phyloP scores from a whole-genome alignment of 2,797 vertebrate species.

The Antrozous pallidus region DNA sequence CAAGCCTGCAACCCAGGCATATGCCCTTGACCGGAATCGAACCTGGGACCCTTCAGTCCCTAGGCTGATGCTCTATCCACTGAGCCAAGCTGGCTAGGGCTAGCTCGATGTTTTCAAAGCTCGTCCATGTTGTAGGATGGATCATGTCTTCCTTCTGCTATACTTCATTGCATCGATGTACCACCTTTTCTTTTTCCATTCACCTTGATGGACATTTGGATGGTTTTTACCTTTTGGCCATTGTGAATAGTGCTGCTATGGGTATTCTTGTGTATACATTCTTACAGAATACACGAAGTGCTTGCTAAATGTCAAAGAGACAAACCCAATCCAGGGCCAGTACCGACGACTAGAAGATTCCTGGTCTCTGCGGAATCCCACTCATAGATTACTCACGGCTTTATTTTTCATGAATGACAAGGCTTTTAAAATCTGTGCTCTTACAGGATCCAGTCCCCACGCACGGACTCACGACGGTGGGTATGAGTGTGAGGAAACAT shows the following conservation, averaged over 20 bases:
- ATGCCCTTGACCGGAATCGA: too few species aligned
- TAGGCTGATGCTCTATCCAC: too few species aligned
- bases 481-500: not conserved
- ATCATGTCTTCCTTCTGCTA: not conserved
- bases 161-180: rapidly evolving
- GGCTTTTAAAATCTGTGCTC: not conserved
- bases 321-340: not conserved
- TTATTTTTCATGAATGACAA: not conserved
- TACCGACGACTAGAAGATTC: not conserved
- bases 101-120: not conserved
- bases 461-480: not conserved
- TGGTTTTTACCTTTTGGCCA: not conserved
- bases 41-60: too few species aligned
- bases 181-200: not conserved
- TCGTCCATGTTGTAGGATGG: not conserved
- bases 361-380: not conserved
- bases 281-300: not conserved
- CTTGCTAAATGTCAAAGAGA: not conserved
- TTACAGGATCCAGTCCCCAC: not conserved
- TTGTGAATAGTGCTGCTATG: not conserved
- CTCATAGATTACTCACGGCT: not conserved
- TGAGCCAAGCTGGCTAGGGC: too few species aligned
- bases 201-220: not conserved
- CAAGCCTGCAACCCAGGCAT: too few species aligned
- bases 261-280: not conserved